Evolutionary conservation across 1,140 invertebrate genomes (phyloP), one percentile per base, ranked within the genome.

Genomic region (Paraescarpia echinospica): DNA sequence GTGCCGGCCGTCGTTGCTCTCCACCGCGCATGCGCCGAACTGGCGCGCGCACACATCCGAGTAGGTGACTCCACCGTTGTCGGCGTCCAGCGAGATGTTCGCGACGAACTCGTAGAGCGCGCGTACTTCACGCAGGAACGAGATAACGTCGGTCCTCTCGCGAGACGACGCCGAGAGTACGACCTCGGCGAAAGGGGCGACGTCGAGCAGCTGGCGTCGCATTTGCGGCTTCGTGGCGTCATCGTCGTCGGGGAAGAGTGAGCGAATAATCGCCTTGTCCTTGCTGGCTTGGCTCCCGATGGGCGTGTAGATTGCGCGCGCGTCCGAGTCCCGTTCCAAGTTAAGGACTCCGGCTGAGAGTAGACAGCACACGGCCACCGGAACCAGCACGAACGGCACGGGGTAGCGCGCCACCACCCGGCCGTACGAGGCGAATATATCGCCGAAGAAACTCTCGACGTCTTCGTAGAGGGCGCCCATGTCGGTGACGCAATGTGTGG

Each of bases 391-490:
- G 35, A 93, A 92, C 41, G 89, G 27, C 27, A 93, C 31, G 33
- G 93, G 91, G 33, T 34, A 90, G n/a, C 92, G 33, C 1, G 93
- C 91, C 34, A 93, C 91, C 35, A 92, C 35, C 27, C 91, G 6
- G 33, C 93, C 93, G 91, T 93, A 93, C 33, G 35, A 93, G 89
- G 93, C 93, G 91, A 93, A 93, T 33, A 93, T 93, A 88, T 92
- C 93, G 9, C 93, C 93, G 91, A 93, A 93, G 88, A 93, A 93
- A 27, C 88, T 93, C 35, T 93, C 93, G 33, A 93, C 93, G 91
- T 93, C 93, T 48, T 93, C 93, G 33, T 93, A 93, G 8, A 93
- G 91, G 22, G 93, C 93, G 9, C 93, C 93, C 93, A 93, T 93
- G 92, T 90, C n/a, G 33, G 34, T 12, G 35, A 34, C 89, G 89